Base-by-base conservation (phyloP, 2,113 vertebrate species). In the Ctenodactylus gundi region DNA sequence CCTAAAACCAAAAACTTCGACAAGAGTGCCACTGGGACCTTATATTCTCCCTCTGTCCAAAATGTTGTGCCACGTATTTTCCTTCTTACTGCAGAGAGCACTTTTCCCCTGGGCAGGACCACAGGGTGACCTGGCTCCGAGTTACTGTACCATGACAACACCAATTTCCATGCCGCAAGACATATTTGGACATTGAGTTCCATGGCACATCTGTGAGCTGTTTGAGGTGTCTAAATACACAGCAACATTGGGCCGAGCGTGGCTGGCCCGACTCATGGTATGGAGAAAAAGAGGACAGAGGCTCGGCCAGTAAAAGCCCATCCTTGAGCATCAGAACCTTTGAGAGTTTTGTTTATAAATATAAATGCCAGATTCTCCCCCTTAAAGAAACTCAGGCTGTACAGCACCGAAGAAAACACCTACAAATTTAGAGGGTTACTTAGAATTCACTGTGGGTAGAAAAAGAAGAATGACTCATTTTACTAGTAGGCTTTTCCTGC, bases 1-100 rank as follows among this genome's bases (percentile, higher is more conserved):
- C 34, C 15, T 84, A 73, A 75, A 84, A 94, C n/a, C 58, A 51
- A 94, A 96, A 85, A 46, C 36, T 46, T 53, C 58, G 13, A 65
- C 39, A 77, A 64, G 14, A 65, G 23, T n/a, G 18, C 27, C 73
- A 46, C 68, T 36, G 57, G 23, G 18, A 70, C 76, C 75, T 77
- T 23, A 27, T 27, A 7, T 3, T 7, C 41, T 58, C 27, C 39
- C 64, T 58, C 53, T 73, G 36, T 91, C 36, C 39, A 51, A 86
- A 90, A 44, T 44, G 51, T 44, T 46, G 57, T 80, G 82, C 65
- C n/a, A 0, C 25, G 14, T 60, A 58, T 72, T 86, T 78, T 83
- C 39, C 36, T 91, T 67, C 64, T 58, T 65, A 55, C 10, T 6
- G 11, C 36, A 60, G 58, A 80, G 72, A 6, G 11, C 29, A 9